These are phyloP conservation scores for Acanthaster planci DNA, from an alignment of 35 echinoderm and acorn worm genomes.

Conservation along the genomic window DNA sequence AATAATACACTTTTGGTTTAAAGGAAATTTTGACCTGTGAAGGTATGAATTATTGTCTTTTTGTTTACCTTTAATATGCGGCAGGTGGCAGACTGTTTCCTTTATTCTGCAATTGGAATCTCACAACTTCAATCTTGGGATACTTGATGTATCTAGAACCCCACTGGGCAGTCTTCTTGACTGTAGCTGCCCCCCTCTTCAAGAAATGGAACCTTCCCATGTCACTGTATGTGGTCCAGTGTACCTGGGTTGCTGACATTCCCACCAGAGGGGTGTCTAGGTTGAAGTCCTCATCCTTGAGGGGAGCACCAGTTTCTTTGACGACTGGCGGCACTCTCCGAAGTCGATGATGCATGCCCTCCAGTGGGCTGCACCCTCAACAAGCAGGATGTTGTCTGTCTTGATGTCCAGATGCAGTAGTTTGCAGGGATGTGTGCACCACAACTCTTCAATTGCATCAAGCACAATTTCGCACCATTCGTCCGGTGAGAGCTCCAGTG, in stretches of 20 bases:
- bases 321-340: background rate
- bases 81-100: background rate
- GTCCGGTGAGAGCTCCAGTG: slow-evolving; percentile 1
- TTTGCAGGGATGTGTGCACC: background rate
- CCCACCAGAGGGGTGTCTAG: background rate
- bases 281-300: background rate
- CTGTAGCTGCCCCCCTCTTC: background rate
- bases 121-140: background rate
- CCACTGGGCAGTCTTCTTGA: background rate
- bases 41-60: no score
- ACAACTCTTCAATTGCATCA: background rate
- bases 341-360: background rate
- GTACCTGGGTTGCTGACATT: background rate
- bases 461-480: background rate
- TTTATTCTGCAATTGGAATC: slow-evolving; percentile 4
- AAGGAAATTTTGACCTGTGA: no score
- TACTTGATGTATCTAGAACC: background rate
- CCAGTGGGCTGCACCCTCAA: background rate
- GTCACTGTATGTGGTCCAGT: slow-evolving; percentile 21
- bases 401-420: background rate
- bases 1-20: no score
- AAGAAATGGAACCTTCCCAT: slow-evolving; percentile 16
- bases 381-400: slow-evolving; percentile 3
- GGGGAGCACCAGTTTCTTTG: background rate
- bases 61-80: no score